phyloP scores from a whole-genome alignment of 92 coral and sea anemone species.

The Umimayanthus kanabou region DNA sequence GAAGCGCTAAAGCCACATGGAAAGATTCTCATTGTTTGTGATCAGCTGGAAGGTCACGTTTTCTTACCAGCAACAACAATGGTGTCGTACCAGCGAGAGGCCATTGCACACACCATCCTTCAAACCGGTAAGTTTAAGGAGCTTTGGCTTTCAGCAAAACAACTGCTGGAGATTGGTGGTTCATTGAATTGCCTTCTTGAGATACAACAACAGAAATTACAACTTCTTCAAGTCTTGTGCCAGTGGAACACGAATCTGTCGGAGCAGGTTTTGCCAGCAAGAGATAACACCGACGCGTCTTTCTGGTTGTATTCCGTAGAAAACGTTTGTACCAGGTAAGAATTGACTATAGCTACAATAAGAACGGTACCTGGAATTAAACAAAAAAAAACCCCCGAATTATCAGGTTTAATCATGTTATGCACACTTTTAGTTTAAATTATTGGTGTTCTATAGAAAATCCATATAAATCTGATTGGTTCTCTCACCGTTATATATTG shows the following conservation, averaged over 20 bases:
- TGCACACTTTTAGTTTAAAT: no score
- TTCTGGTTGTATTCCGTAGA: background rate
- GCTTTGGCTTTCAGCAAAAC: constrained; percentile 37
- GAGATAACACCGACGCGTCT: background rate
- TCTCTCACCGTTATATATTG: no score
- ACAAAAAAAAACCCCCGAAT: no score
- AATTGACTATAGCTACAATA: background rate
- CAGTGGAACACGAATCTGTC: constrained; percentile 15
- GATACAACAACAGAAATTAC: constrained; percentile 38
- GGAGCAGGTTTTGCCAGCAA: background rate
- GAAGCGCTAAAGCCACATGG: constrained; percentile 52
- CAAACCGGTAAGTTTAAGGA: constrained; percentile 29
- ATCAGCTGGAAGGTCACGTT: constrained; percentile 23
- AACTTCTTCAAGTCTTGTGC: constrained; percentile 33
- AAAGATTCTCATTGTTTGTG: constrained; percentile 48
- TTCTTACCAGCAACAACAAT: constrained; percentile 39
- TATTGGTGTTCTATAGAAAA: no score
- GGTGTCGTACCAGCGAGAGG: constrained; percentile 45
- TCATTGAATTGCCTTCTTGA: constrained; percentile 34
- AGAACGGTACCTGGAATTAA: no score
- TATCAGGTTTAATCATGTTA: no score
- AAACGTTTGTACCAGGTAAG: background rate
- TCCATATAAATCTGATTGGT: no score
- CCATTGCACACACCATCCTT: constrained; percentile 35
- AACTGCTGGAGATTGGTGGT: constrained; percentile 32